Evolutionary conservation across 2,888 invertebrate genomes (phyloP), one percentile per base, ranked within the genome.

Genomic region (Amphipyra tragopoginis): DNA sequence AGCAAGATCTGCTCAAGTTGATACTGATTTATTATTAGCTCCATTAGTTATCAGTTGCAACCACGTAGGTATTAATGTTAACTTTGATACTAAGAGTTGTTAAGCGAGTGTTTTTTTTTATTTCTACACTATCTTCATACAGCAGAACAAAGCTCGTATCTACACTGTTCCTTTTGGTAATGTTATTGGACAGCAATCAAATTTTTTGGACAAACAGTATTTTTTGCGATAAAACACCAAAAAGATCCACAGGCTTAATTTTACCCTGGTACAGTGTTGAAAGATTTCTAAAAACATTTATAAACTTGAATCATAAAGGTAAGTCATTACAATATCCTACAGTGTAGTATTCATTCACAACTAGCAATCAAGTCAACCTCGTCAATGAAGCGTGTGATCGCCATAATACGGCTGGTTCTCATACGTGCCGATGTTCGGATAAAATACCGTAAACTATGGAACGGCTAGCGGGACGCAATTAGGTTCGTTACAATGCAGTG

Each of bases 401-500:
- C n/a, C 43, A 33, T 40, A 64, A 56, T 52, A 64, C 48, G 44
- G 29, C 44, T 14, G 50, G 70, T 80, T 80, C 80, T 75, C 75
- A 80, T 66, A 77, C 72, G 61, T 58, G 72, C 53, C 52, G 74
- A 75, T 70, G 62, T 58, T 58, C 40, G 48, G 80, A 84, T 82
- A 80, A 74, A 79, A 77, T 82, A 85, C 86, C 80, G 86, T 80
- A 81, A 60, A 36, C 21, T 64, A 62, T 65, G 72, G 65, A 57
- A 65, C 58, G 64, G 47, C 45, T 79, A 71, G 72, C 77, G 74
- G 74, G 76, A 61, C 48, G 34, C 64, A 63, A 77, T 75, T 70
- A 70, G 47, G 50, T 38, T 26, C 33, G 45, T 43, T 42, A 77
- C 77, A 69, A 68, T 65, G 54, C 58, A 13, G 13, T 14, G 26